A percentile compares a stretch with the other conserved stretches of the same genome.
phyloP scores from a whole-genome alignment of 2,113 vertebrate genomes.

The Anhinga anhinga region DNA sequence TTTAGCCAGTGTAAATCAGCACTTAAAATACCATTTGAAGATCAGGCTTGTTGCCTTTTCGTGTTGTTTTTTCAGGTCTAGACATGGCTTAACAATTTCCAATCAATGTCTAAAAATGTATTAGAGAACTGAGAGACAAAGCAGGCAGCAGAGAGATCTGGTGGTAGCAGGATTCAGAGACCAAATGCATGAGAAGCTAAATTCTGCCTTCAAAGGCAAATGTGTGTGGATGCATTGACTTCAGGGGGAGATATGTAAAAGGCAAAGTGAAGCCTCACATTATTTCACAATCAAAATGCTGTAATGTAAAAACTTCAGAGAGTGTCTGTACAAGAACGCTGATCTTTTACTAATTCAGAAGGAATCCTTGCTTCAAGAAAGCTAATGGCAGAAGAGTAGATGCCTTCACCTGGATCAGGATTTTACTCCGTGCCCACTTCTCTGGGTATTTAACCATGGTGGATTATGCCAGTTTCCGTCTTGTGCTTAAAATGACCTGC shows the following conservation, averaged over 20 bases:
- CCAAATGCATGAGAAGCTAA: not conserved
- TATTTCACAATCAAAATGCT: not conserved
- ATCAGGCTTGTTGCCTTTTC: conserved; percentile 33
- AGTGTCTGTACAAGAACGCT: not conserved
- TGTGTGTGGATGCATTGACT: not conserved
- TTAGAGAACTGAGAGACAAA: not conserved
- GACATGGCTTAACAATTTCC: conserved; percentile 52
- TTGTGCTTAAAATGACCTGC: not conserved
- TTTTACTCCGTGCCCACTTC: not conserved
- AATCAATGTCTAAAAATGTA: conserved; percentile 34
- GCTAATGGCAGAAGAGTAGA: not conserved
- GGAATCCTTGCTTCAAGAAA: not conserved
- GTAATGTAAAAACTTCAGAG: not conserved
- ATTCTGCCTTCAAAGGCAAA: not conserved
- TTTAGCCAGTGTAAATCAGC: conserved; percentile 35
- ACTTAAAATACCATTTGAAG: conserved; percentile 13
- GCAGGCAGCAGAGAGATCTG: not conserved
- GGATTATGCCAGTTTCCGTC: not conserved
- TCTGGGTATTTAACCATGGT: not conserved
- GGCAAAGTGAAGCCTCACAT: not conserved
- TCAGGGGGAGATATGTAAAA: not conserved
- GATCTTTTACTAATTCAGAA: not conserved
- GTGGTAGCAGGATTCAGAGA: not conserved
- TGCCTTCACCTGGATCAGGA: not conserved
- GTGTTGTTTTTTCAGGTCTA: conserved; percentile 3